phyloP scores from a whole-genome alignment of 2,888 invertebrate genomes.

The Chesias legatella region DNA sequence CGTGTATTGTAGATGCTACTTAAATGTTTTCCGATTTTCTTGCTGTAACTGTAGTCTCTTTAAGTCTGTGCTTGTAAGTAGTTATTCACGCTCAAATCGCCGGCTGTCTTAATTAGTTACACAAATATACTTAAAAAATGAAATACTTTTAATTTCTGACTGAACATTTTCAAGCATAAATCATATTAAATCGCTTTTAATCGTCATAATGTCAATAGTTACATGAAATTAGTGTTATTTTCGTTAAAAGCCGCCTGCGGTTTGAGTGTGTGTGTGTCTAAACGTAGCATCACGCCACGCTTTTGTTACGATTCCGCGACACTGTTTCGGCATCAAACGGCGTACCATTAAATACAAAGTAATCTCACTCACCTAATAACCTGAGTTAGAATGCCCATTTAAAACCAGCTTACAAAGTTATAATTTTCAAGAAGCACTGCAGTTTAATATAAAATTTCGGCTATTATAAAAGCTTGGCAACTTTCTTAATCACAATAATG shows the following conservation, averaged over 20 bases:
- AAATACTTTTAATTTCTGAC: too few species aligned
- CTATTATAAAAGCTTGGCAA: too few species aligned
- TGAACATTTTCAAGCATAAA: too few species aligned
- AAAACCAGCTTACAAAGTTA: neutral
- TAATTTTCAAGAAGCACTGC: too few species aligned
- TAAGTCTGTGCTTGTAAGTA: constrained; percentile 28
- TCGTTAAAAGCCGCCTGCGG: neutral
- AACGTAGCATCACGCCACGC: constrained; percentile 14
- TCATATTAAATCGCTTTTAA: too few species aligned
- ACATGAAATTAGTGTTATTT: too few species aligned
- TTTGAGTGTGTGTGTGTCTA: constrained; percentile 1
- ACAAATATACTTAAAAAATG: neutral
- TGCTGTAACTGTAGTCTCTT: constrained; percentile 49
- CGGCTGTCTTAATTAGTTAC: constrained; percentile 3
- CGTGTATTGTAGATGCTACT: too few species aligned
- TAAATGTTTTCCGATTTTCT: constrained; percentile 1
- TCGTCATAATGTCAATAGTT: too few species aligned
- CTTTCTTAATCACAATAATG: too few species aligned
- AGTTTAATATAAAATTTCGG: too few species aligned
- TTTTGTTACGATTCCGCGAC: constrained; percentile 15
- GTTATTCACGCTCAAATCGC: constrained; percentile 13
- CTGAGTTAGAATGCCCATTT: neutral
- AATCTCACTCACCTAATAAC: constrained; percentile 10
- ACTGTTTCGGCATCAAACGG: constrained; percentile 11
- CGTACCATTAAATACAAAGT: constrained; percentile 10